phyloP scores from a whole-genome alignment of 2,113 vertebrate species.

The Oryzias javanicus region DNA sequence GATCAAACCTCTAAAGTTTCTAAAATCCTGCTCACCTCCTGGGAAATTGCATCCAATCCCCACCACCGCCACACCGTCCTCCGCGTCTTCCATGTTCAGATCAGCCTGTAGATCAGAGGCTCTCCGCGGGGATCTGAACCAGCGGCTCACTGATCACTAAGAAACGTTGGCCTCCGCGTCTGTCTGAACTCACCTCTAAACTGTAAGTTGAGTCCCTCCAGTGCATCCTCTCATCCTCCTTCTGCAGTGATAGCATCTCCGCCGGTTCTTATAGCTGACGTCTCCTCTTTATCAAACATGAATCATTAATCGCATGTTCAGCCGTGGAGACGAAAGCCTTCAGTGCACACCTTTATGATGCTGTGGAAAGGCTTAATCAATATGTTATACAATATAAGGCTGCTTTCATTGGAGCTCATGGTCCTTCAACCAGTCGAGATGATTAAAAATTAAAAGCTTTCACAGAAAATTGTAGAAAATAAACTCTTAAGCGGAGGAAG shows the following conservation, averaged over 20 bases:
- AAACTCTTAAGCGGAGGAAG: too few relatives aligned
- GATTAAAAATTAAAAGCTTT: too few relatives aligned
- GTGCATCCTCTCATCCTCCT: constrained; percentile 35
- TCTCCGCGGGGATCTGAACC: not conserved
- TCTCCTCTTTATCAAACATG: constrained; percentile 60
- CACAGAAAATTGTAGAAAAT: too few relatives aligned
- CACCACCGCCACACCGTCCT: constrained; percentile 70
- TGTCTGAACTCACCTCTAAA: constrained; percentile 4
- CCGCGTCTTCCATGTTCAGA: constrained; percentile 49
- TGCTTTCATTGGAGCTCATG: not conserved
- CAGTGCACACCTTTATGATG: constrained; percentile 57
- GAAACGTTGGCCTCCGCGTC: not conserved
- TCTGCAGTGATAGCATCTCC: constrained; percentile 33
- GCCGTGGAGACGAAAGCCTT: constrained; percentile 61
- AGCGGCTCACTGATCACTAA: not conserved
- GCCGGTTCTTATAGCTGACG: constrained; percentile 45
- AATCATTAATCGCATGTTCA: constrained; percentile 51
- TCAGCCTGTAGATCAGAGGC: constrained; percentile 6
- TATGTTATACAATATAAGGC: constrained; percentile 9
- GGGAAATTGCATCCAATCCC: constrained; percentile 79
- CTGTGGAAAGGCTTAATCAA: constrained; percentile 40
- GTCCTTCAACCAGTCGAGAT: too few relatives aligned
- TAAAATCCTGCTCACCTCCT: constrained; percentile 59
- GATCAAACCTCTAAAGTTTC: too few relatives aligned
- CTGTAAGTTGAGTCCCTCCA: constrained; percentile 5